Conservation (phyloP, 64 coral and sea anemone species). For the Hydrozoanthus tunicans region DNA sequence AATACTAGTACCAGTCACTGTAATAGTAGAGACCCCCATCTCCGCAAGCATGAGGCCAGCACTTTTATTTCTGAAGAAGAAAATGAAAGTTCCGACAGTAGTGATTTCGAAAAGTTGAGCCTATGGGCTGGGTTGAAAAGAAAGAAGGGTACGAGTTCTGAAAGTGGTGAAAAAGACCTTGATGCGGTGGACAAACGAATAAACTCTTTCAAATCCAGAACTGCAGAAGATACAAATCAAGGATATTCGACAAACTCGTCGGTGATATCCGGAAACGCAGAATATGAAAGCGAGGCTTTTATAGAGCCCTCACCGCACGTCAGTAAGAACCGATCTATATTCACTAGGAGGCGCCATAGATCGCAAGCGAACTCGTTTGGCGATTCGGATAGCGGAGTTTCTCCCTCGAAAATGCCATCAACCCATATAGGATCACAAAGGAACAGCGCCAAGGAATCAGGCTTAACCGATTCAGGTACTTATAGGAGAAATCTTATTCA, state of each 20-base stretch:
- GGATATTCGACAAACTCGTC: background rate
- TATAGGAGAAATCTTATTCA: constrained; percentile 33
- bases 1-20: background rate
- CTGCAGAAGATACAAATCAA: background rate
- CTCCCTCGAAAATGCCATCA: background rate
- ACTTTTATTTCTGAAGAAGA: background rate
- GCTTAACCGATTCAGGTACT: background rate
- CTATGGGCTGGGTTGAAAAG: constrained; percentile 37
- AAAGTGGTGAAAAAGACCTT: background rate
- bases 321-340: constrained; percentile 23
- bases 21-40: background rate
- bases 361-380: constrained; percentile 20
- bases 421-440: background rate
- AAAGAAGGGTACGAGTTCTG: background rate
- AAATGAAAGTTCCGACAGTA: background rate
- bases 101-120: constrained; percentile 22
- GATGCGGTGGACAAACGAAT: too few species aligned
- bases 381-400: background rate
- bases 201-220: background rate
- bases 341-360: constrained; percentile 41
- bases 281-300: constrained; percentile 9
- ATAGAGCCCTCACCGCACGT: constrained; percentile 40
- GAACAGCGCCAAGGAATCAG: background rate
- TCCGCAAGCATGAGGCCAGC: background rate
- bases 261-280: background rate